phyloP scores from a whole-genome alignment of 1,140 invertebrate species.

The Battus philenor region DNA sequence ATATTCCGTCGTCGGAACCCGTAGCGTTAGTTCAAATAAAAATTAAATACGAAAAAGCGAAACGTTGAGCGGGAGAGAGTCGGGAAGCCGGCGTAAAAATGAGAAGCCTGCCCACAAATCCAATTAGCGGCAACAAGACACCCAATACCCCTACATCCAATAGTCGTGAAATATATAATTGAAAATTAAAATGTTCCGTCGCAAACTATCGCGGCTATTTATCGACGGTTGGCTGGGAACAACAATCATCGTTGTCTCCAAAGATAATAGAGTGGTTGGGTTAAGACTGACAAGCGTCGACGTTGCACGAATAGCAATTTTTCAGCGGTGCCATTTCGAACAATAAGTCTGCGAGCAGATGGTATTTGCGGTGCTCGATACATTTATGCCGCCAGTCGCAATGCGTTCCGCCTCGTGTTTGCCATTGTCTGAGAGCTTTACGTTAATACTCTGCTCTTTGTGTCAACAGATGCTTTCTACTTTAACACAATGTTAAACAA shows the following conservation, averaged over 20 bases:
- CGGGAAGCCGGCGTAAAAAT: conserved; percentile 35
- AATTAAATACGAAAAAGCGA: conserved; percentile 51
- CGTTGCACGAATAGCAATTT: conserved; percentile 34
- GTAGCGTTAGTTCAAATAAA: conserved; percentile 40
- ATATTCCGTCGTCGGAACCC: conserved; percentile 43
- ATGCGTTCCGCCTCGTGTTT: conserved; percentile 50
- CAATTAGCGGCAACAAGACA: conserved; percentile 55
- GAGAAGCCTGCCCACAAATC: conserved; percentile 48
- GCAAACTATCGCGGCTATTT: not conserved
- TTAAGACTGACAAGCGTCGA: conserved; percentile 2
- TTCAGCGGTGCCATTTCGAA: conserved; percentile 48
- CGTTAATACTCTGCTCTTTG: conserved; percentile 52
- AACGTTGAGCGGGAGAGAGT: conserved; percentile 18
- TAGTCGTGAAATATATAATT: conserved; percentile 37
- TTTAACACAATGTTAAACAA: conserved; percentile 29
- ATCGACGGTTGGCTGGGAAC: not conserved
- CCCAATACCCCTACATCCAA: conserved; percentile 38
- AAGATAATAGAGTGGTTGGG: not conserved
- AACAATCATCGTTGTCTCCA: not conserved
- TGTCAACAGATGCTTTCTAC: conserved; percentile 40
- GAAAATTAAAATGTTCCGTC: conserved; percentile 22
- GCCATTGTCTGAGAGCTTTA: conserved; percentile 60
- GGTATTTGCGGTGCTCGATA: conserved; percentile 59
- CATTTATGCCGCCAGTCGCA: conserved; percentile 48
- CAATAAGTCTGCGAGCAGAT: conserved; percentile 53